These are phyloP conservation scores for Seriola aureovittata DNA, from an alignment of 2,113 vertebrate genomes.

Conservation along the genomic window DNA sequence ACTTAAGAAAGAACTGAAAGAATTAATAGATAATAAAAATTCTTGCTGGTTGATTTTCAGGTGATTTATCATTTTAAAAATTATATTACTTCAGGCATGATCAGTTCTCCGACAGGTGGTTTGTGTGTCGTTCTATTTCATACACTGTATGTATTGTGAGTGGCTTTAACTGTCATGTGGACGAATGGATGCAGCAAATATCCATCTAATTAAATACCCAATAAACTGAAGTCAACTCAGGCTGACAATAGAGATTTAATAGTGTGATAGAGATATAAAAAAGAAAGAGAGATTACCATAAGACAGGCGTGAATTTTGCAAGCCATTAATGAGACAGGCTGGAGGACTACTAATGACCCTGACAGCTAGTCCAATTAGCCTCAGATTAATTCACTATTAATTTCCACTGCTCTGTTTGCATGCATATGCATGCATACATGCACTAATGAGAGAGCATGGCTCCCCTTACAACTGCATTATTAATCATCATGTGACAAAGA, in stretches of 20 bases:
- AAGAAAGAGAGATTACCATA: conserved; percentile 40
- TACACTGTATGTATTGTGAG: neutral
- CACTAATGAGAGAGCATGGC: conserved; percentile 62
- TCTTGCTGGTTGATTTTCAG: too few relatives aligned
- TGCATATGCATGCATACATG: conserved; percentile 54
- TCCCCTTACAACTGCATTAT: conserved; percentile 53
- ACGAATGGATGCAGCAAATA: conserved; percentile 10
- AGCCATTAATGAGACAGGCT: conserved; percentile 54
- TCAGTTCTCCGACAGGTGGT: neutral
- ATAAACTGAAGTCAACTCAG: conserved; percentile 29
- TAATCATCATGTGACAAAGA: conserved; percentile 60
- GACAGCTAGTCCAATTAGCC: conserved; percentile 61
- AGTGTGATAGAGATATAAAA: neutral
- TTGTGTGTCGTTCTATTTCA: neutral
- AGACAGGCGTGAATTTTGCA: conserved; percentile 37
- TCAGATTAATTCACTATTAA: conserved; percentile 69
- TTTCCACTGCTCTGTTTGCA: conserved; percentile 50
- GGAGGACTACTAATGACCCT: conserved; percentile 67
- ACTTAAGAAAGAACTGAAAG: neutral
- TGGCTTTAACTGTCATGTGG: neutral
- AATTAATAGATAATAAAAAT: too few relatives aligned
- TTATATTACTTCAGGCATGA: too few relatives aligned
- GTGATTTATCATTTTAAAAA: neutral
- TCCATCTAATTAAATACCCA: conserved; percentile 43
- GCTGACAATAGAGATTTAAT: conserved; percentile 6